Conservation (phyloP, 2,113 vertebrate genomes). For the Spilogale gracilis region DNA sequence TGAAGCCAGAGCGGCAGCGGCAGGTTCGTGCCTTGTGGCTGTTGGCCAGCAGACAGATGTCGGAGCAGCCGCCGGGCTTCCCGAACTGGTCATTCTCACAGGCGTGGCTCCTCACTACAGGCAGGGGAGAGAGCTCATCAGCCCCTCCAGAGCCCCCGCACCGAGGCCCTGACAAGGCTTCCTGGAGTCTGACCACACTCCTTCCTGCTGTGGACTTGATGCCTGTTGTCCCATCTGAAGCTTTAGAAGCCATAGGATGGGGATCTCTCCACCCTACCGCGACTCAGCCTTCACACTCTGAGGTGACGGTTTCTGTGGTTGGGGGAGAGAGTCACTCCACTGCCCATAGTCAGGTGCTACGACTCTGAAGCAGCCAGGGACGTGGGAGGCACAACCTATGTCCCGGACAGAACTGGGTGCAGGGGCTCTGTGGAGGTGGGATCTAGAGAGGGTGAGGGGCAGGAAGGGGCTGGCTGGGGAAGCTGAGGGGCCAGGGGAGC, state of each 20-base stretch:
- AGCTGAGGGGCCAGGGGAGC: neutral
- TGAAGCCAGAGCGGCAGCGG: constrained; percentile 97
- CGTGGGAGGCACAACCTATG: neutral
- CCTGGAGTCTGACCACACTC: neutral
- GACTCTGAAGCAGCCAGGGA: neutral
- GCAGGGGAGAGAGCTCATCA: constrained; percentile 25
- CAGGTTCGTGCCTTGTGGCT: constrained; percentile 97
- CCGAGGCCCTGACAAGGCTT: neutral
- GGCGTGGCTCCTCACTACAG: constrained; percentile 94
- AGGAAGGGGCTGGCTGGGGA: neutral
- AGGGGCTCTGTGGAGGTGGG: neutral
- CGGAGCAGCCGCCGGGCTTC: constrained; percentile 96
- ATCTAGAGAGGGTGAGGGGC: neutral
- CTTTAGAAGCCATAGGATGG: neutral
- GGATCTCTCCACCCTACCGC: neutral
- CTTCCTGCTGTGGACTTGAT: neutral
- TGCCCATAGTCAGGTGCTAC: neutral
- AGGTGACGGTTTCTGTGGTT: neutral
- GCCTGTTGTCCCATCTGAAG: neutral
- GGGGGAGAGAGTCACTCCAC: neutral
- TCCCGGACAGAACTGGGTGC: neutral
- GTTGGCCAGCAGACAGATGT: constrained; percentile 97
- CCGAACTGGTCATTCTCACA: constrained; percentile 94
- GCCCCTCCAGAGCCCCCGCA: rapidly evolving
- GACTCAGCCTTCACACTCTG: neutral